Conservation (phyloP, 2,113 vertebrate genomes). For the Melospiza melodia region DNA sequence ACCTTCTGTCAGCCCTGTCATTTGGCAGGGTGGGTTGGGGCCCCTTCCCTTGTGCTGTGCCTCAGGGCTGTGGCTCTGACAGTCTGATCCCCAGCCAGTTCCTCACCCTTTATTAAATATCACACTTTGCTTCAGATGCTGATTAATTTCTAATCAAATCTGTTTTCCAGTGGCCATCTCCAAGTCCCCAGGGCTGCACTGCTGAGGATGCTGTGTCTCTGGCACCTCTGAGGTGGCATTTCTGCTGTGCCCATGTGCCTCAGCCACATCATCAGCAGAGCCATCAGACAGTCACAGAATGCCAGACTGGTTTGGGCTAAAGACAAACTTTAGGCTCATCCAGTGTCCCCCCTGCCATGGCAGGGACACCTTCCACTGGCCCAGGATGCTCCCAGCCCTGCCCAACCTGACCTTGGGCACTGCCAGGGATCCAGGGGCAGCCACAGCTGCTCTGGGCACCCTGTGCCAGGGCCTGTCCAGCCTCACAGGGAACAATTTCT, state of each 20-base stretch:
- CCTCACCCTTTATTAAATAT: neutral
- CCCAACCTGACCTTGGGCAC: neutral
- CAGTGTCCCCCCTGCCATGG: fast-evolving
- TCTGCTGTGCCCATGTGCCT: neutral
- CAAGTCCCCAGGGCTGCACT: neutral
- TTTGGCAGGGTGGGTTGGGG: neutral
- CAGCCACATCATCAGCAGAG: neutral
- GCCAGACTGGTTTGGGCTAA: neutral
- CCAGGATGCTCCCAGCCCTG: neutral
- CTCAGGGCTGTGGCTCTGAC: neutral
- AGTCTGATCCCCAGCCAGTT: neutral
- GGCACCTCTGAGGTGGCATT: neutral
- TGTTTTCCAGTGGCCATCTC: neutral
- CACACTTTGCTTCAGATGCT: neutral
- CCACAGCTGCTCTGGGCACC: neutral
- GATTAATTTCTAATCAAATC: neutral
- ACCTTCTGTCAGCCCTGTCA: neutral
- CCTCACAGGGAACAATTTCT: neutral
- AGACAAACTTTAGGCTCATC: neutral
- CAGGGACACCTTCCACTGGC: neutral
- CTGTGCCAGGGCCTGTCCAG: neutral
- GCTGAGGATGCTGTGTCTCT: neutral
- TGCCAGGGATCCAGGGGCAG: neutral
- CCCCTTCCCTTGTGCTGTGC: fast-evolving
- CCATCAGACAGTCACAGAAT: neutral